Evolutionary conservation across 1,140 invertebrate genomes (phyloP).

Genomic region (Cydia amplana): DNA sequence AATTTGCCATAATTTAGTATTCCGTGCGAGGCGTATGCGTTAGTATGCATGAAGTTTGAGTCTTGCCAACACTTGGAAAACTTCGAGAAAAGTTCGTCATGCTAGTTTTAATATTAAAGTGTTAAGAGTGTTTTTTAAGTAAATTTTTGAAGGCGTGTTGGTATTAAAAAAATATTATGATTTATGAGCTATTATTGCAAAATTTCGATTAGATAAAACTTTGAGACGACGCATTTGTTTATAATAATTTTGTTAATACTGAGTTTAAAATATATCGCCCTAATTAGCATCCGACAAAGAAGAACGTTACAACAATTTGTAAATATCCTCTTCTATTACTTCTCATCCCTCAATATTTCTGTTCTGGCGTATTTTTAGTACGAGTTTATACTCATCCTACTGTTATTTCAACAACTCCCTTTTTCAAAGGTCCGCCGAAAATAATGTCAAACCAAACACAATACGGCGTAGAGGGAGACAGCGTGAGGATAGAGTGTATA

Average conservation of each 20-base stretch:
- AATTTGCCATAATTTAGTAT: slow-evolving; percentile 26
- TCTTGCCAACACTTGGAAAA: slow-evolving; percentile 4
- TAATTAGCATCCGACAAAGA: no score
- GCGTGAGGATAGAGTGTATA: slow-evolving; percentile 91
- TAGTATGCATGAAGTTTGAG: slow-evolving; percentile 25
- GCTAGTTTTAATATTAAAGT: slow-evolving; percentile 31
- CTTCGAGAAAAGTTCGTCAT: slow-evolving; percentile 15
- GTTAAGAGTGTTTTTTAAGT: slow-evolving; percentile 7
- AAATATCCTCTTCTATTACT: no score
- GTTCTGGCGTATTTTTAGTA: no score
- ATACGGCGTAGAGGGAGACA: slow-evolving; percentile 89
- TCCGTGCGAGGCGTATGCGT: slow-evolving; percentile 8
- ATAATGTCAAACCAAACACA: slow-evolving; percentile 92
- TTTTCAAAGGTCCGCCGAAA: slow-evolving; percentile 85
- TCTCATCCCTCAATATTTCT: no score
- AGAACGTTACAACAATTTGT: no score
- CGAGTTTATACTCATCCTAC: no score
- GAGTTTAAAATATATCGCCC: no score
- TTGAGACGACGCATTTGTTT: no score
- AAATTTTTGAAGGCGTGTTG: background rate
- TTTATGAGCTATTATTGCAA: background rate
- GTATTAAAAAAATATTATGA: background rate
- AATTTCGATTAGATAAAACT: no score
- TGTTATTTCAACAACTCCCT: slow-evolving; percentile 23
- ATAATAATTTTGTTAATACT: no score